These are phyloP conservation scores for Orius laevigatus DNA, from an alignment of 1,140 invertebrate species.

Conservation along the genomic window DNA sequence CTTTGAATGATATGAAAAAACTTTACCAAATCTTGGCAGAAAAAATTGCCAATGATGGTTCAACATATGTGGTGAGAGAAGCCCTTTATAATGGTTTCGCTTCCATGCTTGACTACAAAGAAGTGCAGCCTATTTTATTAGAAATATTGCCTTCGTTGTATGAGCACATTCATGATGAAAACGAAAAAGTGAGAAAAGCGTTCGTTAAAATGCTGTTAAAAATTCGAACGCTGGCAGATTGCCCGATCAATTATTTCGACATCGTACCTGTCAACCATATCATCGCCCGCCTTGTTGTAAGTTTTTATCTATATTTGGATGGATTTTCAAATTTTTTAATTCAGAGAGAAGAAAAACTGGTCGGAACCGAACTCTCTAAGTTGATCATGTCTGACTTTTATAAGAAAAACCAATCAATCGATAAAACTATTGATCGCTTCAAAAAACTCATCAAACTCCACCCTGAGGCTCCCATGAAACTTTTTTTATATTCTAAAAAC, in stretches of 20 bases:
- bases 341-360: constrained; percentile 13
- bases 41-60: constrained; percentile 17
- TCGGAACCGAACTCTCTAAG: constrained; percentile 15
- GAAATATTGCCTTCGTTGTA: constrained; percentile 15
- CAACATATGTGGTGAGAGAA: constrained; percentile 12
- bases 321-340: neutral
- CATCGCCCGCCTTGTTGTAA: constrained; percentile 18
- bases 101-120: constrained; percentile 1
- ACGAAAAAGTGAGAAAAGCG: constrained; percentile 19
- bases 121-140: neutral
- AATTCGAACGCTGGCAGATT: constrained; percentile 12
- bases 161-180: constrained; percentile 18
- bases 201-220: constrained; percentile 18
- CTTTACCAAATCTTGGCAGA: constrained; percentile 14
- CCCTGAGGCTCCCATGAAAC: constrained; percentile 10
- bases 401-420: neutral
- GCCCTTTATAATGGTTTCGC: constrained; percentile 18
- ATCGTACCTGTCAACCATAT: constrained; percentile 17
- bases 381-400: constrained; percentile 14
- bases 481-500: constrained; percentile 12
- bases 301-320: constrained; percentile 2
- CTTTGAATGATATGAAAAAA: constrained; percentile 12
- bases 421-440: constrained; percentile 10
- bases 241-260: constrained; percentile 15
- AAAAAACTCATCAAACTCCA: constrained; percentile 11